Evolutionary conservation across 1,140 invertebrate genomes (phyloP).

Genomic region (Oncopeltus fasciatus): DNA sequence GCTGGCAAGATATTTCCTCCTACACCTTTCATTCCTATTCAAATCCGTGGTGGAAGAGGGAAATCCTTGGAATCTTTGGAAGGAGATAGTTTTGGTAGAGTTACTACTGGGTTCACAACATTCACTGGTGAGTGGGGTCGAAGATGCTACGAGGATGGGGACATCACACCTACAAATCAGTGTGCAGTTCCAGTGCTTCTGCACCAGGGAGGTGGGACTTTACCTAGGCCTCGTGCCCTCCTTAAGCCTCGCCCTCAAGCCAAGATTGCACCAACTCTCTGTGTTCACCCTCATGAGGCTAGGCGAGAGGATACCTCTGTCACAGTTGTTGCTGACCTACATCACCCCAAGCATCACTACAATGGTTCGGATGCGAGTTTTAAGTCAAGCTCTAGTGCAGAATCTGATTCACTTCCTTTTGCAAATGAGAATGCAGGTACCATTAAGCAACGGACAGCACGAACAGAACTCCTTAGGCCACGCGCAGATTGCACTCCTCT

Average conservation of each 20-base stretch:
- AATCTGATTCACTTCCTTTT: slow-evolving; percentile 93
- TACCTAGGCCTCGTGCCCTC: slow-evolving; percentile 63
- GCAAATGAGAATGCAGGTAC: slow-evolving; percentile 98
- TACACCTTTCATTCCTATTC: slow-evolving; percentile 20
- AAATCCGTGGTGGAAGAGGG: slow-evolving; percentile 43
- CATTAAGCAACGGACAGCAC: slow-evolving; percentile 63
- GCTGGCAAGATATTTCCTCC: slow-evolving; percentile 61
- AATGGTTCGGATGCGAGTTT: slow-evolving; percentile 69
- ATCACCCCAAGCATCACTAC: slow-evolving; percentile 41
- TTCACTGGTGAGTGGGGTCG: slow-evolving; percentile 41
- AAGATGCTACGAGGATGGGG: slow-evolving; percentile 69
- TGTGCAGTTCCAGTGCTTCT: slow-evolving; percentile 38
- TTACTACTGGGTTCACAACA: slow-evolving; percentile 23
- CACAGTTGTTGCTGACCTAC: slow-evolving; percentile 26
- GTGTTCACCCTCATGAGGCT: slow-evolving; percentile 27
- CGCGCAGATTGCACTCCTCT: too few species aligned
- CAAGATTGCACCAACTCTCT: neutral
- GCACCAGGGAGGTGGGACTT: slow-evolving; percentile 62
- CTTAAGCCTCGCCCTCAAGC: slow-evolving; percentile 55
- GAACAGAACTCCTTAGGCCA: too few species aligned
- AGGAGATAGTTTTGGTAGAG: slow-evolving; percentile 34
- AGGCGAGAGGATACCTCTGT: slow-evolving; percentile 20
- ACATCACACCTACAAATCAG: slow-evolving; percentile 77
- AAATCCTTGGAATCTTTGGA: slow-evolving; percentile 74
- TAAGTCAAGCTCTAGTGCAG: slow-evolving; percentile 88